Conservation (phyloP, 1,140 invertebrate genomes). For the Drosophila kohkoa region DNA sequence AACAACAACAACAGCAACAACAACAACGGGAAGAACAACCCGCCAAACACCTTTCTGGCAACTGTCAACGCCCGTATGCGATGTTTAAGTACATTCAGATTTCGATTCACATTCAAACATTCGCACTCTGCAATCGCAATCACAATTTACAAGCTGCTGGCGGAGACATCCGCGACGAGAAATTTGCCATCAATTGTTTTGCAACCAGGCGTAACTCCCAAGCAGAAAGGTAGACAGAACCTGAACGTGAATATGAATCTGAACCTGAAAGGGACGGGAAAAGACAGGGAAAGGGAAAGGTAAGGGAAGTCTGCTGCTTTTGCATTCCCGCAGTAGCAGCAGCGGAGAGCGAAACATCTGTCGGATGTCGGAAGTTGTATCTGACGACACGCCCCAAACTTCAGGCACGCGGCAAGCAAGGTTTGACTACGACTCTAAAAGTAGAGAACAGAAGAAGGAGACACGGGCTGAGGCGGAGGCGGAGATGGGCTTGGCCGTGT, state of each 20-base stretch:
- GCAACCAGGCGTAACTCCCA: conserved; percentile 71
- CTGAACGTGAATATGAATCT: conserved; percentile 1
- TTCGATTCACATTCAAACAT: conserved; percentile 29
- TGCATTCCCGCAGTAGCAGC: conserved; percentile 41
- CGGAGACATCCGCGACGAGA: conserved; percentile 69
- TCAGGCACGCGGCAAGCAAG: conserved; percentile 31
- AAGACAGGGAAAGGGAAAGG: background rate
- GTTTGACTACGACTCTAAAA: background rate
- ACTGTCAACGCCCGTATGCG: conserved; percentile 74
- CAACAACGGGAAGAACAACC: conserved; percentile 11
- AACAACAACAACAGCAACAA: conserved; percentile 36
- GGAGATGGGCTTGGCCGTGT: conserved; percentile 50
- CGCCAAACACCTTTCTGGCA: conserved; percentile 67
- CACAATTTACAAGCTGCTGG: conserved; percentile 48
- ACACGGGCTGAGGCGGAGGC: too few species aligned
- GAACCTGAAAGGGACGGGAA: background rate
- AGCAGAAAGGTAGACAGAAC: conserved; percentile 7
- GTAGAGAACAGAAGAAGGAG: too few species aligned
- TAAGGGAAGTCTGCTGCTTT: conserved; percentile 13
- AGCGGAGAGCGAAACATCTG: conserved; percentile 66
- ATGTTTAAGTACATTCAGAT: conserved; percentile 63
- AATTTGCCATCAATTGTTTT: conserved; percentile 73
- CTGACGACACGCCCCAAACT: conserved; percentile 77
- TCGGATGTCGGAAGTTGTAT: conserved; percentile 83
- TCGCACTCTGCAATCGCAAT: conserved; percentile 41